Evolutionary conservation across 2,888 invertebrate species (phyloP), one percentile per base, ranked within the genome.

Genomic region (Steinernema hermaphroditum): DNA sequence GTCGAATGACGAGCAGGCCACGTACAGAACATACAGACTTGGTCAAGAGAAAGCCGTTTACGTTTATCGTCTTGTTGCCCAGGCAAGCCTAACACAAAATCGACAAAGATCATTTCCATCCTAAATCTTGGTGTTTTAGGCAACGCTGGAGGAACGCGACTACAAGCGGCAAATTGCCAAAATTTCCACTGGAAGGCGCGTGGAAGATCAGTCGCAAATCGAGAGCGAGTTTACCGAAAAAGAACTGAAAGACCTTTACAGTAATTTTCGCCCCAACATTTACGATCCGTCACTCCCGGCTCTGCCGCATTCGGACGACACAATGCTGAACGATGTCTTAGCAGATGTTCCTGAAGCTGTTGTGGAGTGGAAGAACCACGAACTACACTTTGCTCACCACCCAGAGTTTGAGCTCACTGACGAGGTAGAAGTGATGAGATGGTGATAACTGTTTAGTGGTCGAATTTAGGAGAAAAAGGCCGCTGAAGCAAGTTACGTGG

Each of bases 11-110:
- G 92, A 94, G 34, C 97, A 97, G 89, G 94, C 74, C 41, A 78
- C 76, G 68, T 89, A 81, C 62, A 91, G 98, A 80, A 97, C 98
- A n/a, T 98, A 98, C 90, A 92, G 98, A 78, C 96, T 98, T 86
- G 98, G 98, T 0, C 98, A 98, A 89, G 93, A 93, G 88, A 94
- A 94, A 87, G 96, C 96, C 22, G 97, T 98, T 72, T 98, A 97
- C 87, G 98, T 99, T 0, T 99, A 98, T 89, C 91, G 98, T 29
- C 90, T 98, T 73, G 93, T 99, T 77, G 97, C 97, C 0, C 89
- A 93, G 75, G 93, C 89, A 74, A 75, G 73, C 43, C n/a, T n/a
- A n/a, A n/a, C n/a, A n/a, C n/a, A n/a, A n/a, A n/a, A n/a, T n/a
- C n/a, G n/a, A n/a, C n/a, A n/a, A n/a, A n/a, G n/a, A n/a, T n/a